Evolutionary conservation across 92 coral and sea anemone species (phyloP).

Genomic region (Zoanthus sociatus): DNA sequence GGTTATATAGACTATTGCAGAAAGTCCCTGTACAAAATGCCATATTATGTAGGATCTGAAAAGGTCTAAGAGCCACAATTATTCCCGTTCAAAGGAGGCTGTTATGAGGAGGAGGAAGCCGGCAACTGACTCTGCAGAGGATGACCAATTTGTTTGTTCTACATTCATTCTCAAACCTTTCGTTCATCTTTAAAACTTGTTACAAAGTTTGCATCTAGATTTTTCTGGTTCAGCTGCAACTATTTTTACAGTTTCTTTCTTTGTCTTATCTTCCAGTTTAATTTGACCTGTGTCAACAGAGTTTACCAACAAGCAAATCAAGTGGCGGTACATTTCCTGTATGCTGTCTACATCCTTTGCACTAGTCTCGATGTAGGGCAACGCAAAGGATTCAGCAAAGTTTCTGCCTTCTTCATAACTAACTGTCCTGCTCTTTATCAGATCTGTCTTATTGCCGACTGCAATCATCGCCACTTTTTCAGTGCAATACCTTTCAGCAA

Average conservation of each 20-base stretch:
- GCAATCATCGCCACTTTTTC: conserved; percentile 57
- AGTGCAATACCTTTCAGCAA: conserved; percentile 62
- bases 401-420: conserved; percentile 50
- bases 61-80: no score
- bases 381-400: conserved; percentile 60
- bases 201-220: conserved; percentile 28
- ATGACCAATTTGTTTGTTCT: neutral
- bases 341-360: conserved; percentile 60
- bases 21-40: no score
- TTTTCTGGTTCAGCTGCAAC: neutral
- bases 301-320: conserved; percentile 61
- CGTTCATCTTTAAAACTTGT: neutral
- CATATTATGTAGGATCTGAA: no score
- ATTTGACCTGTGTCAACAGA: conserved; percentile 68
- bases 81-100: no score
- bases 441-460: conserved; percentile 81
- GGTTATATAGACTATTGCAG: no score
- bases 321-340: conserved; percentile 69
- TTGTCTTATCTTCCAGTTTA: conserved; percentile 15
- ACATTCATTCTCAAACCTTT: neutral
- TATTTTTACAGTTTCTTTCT: conserved; percentile 18
- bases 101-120: no score
- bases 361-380: conserved; percentile 78
- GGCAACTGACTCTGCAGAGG: no score
- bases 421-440: conserved; percentile 40